These are phyloP conservation scores for Rhingia rostrata DNA, from an alignment of 2,888 invertebrate genomes.

Conservation along the genomic window DNA sequence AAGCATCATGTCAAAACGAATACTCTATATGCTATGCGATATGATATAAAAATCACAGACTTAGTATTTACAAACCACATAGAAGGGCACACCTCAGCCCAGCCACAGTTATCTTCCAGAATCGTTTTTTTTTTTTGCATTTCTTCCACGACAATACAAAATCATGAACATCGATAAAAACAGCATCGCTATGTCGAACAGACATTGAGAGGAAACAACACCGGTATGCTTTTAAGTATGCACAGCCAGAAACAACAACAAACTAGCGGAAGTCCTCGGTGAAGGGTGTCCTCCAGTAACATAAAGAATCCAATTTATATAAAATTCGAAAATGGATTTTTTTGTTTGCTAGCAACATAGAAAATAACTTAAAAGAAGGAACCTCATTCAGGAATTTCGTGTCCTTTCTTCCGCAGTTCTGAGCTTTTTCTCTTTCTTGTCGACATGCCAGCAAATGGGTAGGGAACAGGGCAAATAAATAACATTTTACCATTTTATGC, in stretches of 20 bases:
- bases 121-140: too few relatives aligned
- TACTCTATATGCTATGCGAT: too few relatives aligned
- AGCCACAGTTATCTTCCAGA: too few relatives aligned
- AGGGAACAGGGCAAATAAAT: conserved; percentile 42
- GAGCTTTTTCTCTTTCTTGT: not conserved
- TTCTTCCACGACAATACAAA: not conserved
- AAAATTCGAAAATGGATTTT: conserved; percentile 27
- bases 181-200: conserved; percentile 2
- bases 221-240: conserved; percentile 29
- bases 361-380: conserved; percentile 20
- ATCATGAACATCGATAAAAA: conserved; percentile 9
- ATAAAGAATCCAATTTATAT: conserved; percentile 62
- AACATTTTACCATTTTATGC: conserved; percentile 51
- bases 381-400: conserved; percentile 41
- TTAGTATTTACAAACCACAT: not conserved
- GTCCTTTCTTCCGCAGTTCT: conserved; percentile 28
- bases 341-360: conserved; percentile 9
- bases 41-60: not conserved
- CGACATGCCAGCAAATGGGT: not conserved
- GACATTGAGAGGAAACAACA: conserved; percentile 9
- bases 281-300: conserved; percentile 23
- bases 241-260: conserved; percentile 19
- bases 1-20: too few relatives aligned
- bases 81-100: not conserved
- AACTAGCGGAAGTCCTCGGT: conserved; percentile 3